A percentile compares a stretch with the other conserved stretches of the same genome.
Evolutionary conservation across 2,888 invertebrate genomes (phyloP).

Genomic region (Archips xylosteana): DNA sequence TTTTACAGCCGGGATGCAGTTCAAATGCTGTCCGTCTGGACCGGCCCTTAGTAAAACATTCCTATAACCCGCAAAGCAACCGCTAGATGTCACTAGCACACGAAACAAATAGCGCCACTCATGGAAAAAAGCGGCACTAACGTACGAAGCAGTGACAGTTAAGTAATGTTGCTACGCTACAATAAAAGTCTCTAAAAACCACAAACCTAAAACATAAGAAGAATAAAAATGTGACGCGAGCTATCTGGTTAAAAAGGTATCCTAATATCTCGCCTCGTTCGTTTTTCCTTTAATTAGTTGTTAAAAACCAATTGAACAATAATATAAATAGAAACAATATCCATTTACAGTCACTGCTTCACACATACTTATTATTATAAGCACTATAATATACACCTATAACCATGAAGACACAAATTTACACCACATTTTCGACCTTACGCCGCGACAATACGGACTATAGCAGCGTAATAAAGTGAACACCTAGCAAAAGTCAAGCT

Average conservation of each 20-base stretch:
- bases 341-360: neutral
- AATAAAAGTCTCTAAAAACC: too few species aligned
- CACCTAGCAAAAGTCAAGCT: slow-evolving; percentile 11
- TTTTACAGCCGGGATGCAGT: too few species aligned
- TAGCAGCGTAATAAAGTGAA: slow-evolving; percentile 12
- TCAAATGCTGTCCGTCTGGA: too few species aligned
- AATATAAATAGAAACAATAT: neutral
- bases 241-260: too few species aligned
- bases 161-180: neutral
- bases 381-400: neutral
- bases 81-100: slow-evolving; percentile 4
- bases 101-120: neutral
- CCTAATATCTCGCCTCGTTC: too few species aligned
- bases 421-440: slow-evolving; percentile 7
- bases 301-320: neutral
- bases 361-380: neutral
- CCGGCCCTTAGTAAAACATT: neutral
- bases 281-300: neutral
- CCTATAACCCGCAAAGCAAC: slow-evolving; percentile 2
- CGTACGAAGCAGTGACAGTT: neutral
- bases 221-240: too few species aligned
- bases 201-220: too few species aligned
- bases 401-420: slow-evolving; percentile 9
- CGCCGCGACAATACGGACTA: slow-evolving; percentile 7
- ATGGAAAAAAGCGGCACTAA: neutral